Evolutionary conservation across 2,888 invertebrate species (phyloP).

Genomic region (Plebejus argus): DNA sequence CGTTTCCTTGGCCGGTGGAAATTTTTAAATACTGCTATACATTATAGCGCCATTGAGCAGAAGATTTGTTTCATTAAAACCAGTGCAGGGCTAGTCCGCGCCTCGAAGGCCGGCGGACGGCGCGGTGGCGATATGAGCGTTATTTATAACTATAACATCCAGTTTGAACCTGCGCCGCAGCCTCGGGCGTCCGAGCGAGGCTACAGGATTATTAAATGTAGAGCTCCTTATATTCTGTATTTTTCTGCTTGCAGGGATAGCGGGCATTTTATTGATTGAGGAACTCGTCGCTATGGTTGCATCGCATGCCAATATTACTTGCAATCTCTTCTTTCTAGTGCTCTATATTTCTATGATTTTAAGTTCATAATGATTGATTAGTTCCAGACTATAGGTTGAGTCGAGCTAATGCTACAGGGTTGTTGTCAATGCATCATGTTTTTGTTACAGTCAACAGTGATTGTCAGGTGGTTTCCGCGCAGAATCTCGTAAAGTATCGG

Average conservation of each 20-base stretch:
- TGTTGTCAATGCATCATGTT: not conserved
- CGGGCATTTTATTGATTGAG: not conserved
- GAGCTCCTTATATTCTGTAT: not conserved
- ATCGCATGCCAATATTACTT: too few relatives aligned
- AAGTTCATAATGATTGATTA: not conserved
- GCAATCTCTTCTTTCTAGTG: too few relatives aligned
- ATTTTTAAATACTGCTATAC: not conserved
- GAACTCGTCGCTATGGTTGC: not conserved
- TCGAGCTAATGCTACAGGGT: not conserved
- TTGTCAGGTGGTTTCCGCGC: not conserved
- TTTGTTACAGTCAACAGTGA: not conserved
- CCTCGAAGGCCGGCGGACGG: conserved; percentile 5
- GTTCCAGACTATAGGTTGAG: not conserved
- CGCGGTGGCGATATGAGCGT: not conserved
- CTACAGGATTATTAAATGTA: not conserved
- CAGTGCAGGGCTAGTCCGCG: not conserved
- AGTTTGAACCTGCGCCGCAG: not conserved
- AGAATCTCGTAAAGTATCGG: not conserved
- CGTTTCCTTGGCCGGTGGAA: not conserved
- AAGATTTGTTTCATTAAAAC: not conserved
- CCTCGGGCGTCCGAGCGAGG: conserved; percentile 1
- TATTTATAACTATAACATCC: conserved; percentile 20
- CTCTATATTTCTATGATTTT: not conserved
- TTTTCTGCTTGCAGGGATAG: not conserved
- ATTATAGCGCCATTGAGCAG: too few relatives aligned